phyloP scores from a whole-genome alignment of 64 coral and sea anemone species.

The Porites australiensis region DNA sequence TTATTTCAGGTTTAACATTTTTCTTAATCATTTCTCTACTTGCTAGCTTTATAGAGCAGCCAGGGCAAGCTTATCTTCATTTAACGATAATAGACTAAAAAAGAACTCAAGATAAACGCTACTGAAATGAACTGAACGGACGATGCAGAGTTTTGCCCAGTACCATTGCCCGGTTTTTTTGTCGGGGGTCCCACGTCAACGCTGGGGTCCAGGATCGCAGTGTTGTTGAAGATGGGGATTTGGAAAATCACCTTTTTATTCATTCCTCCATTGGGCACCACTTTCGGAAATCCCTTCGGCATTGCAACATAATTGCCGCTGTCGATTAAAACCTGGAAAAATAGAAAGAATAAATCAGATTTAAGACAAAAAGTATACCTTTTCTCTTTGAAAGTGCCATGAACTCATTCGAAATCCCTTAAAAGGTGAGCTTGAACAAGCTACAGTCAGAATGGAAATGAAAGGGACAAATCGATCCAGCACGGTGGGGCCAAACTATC shows the following conservation, averaged over 20 bases:
- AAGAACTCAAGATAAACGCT: background rate
- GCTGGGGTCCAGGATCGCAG: constrained; percentile 16
- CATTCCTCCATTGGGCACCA: background rate
- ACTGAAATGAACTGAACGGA: constrained; percentile 11
- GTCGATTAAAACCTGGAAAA: constrained; percentile 8
- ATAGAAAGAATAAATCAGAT: background rate
- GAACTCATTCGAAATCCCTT: no score
- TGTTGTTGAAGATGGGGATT: constrained; percentile 16
- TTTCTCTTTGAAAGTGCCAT: no score
- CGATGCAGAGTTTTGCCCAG: background rate
- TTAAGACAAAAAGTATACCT: no score
- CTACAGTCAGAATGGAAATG: no score
- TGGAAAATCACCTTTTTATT: constrained; percentile 5
- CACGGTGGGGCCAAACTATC: no score
- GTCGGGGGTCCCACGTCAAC: background rate
- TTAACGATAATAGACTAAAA: background rate
- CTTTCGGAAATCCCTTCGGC: constrained; percentile 2
- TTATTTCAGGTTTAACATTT: no score
- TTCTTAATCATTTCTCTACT: background rate
- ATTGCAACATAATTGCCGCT: background rate
- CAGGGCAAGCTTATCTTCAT: background rate
- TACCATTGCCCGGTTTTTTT: background rate
- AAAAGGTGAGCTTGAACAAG: no score
- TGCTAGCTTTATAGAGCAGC: background rate
- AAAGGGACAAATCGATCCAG: no score